Percentiles rank a stretch among this genome's conserved stretches.
phyloP scores from a whole-genome alignment of 2,888 invertebrate species.

The Napeogenes inachia region DNA sequence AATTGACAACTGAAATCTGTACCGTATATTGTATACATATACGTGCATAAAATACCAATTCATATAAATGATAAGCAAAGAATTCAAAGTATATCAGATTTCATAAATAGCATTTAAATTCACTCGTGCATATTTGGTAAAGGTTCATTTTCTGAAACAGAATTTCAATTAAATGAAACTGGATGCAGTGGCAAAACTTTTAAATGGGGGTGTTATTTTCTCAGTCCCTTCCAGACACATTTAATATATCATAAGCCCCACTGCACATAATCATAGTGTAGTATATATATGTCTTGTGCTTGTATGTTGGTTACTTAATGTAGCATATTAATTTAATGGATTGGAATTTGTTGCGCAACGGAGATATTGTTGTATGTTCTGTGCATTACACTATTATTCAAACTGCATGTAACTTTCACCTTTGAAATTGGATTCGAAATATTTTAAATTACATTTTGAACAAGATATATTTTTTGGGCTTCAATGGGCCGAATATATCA shows the following conservation, averaged over 20 bases:
- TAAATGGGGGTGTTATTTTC: slow-evolving; percentile 6
- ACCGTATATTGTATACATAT: too few relatives aligned
- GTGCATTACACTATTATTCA: too few relatives aligned
- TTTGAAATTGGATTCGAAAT: too few relatives aligned
- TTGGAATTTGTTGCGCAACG: slow-evolving; percentile 7
- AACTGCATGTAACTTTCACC: too few relatives aligned
- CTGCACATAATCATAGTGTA: slow-evolving; percentile 34
- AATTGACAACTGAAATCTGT: too few relatives aligned
- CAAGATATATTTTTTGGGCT: too few relatives aligned
- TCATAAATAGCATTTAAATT: too few relatives aligned
- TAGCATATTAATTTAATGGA: slow-evolving; percentile 11
- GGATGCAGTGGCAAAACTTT: slow-evolving; percentile 11
- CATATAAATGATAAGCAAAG: not conserved
- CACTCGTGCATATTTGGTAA: too few relatives aligned
- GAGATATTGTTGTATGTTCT: not conserved
- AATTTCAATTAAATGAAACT: slow-evolving; percentile 10
- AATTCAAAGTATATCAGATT: not conserved
- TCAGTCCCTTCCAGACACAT: slow-evolving; percentile 41
- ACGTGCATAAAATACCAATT: not conserved
- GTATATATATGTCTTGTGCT: not conserved
- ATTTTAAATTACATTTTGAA: too few relatives aligned
- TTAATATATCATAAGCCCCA: slow-evolving; percentile 43
- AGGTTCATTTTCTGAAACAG: too few relatives aligned
- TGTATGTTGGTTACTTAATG: slow-evolving; percentile 5
- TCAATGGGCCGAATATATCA: too few relatives aligned